A percentile compares a stretch with the other conserved stretches of the same genome.
Evolutionary conservation across 2,888 invertebrate genomes (phyloP).

Genomic region (Blera fallax): DNA sequence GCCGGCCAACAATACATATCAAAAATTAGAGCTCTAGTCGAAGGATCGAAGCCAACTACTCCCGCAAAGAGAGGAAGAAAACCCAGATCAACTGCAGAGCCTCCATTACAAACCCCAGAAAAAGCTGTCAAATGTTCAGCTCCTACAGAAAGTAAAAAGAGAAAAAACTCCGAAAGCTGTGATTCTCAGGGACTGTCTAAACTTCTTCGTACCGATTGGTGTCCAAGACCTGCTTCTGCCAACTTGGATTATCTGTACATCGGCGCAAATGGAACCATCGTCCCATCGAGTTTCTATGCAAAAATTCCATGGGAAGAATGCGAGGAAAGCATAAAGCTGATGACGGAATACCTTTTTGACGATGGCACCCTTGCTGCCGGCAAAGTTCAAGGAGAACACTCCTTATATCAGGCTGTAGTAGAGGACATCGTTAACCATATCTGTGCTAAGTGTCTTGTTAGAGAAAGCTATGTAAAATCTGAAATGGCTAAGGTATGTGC

Average conservation of each 20-base stretch:
- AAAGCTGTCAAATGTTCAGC: too few species aligned
- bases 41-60: too few species aligned
- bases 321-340: not conserved
- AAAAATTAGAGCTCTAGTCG: too few species aligned
- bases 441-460: not conserved
- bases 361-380: not conserved
- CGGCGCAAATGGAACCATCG: conserved; percentile 24
- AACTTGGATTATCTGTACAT: not conserved
- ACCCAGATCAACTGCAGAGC: too few species aligned
- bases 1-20: too few species aligned
- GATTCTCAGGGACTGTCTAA: not conserved
- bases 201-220: not conserved
- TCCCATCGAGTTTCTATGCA: conserved; percentile 4
- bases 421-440: conserved; percentile 22
- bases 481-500: not conserved
- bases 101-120: too few species aligned
- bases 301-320: conserved; percentile 16
- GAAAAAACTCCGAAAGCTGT: too few species aligned
- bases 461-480: not conserved
- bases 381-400: not conserved
- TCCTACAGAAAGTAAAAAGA: too few species aligned
- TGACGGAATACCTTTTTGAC: conserved; percentile 20
- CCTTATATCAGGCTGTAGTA: not conserved
- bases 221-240: not conserved
- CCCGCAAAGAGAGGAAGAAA: too few species aligned